Evolutionary conservation across 2,797 vertebrate genomes (phyloP).

Genomic region (Triplophysa bombifrons): DNA sequence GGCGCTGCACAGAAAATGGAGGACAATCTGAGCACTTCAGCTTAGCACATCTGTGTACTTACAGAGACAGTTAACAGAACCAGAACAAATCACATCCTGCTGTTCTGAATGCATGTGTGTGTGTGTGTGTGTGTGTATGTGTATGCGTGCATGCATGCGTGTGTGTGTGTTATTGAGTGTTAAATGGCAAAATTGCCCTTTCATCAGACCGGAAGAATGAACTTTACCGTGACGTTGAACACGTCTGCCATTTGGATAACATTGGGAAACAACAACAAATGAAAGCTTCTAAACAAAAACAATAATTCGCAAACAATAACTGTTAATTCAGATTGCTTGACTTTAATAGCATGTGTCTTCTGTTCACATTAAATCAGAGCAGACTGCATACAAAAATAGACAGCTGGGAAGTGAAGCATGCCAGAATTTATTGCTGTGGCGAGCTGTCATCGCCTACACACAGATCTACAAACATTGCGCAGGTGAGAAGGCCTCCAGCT

Average conservation of each 20-base stretch:
- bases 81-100: conserved; percentile 30
- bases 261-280: background rate
- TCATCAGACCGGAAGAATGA: background rate
- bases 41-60: conserved; percentile 26
- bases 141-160: background rate
- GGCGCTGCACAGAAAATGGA: background rate
- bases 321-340: conserved; percentile 35
- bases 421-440: conserved; percentile 37
- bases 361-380: conserved; percentile 33
- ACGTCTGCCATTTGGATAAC: too few relatives aligned
- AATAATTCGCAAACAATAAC: conserved; percentile 34
- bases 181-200: background rate
- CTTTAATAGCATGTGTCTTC: conserved; percentile 43
- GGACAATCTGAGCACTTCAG: conserved; percentile 32
- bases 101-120: background rate
- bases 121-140: background rate
- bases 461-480: conserved; percentile 36
- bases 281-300: conserved; percentile 1
- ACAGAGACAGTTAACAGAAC: conserved; percentile 12
- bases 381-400: conserved; percentile 41
- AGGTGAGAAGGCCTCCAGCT: conserved; percentile 18
- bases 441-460: conserved; percentile 47
- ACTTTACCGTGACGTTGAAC: background rate
- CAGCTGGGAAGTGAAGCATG: conserved; percentile 14
- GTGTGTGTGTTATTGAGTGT: background rate